Evolutionary conservation across 2,797 vertebrate genomes (phyloP).

Genomic region (Sandelia bainsii): DNA sequence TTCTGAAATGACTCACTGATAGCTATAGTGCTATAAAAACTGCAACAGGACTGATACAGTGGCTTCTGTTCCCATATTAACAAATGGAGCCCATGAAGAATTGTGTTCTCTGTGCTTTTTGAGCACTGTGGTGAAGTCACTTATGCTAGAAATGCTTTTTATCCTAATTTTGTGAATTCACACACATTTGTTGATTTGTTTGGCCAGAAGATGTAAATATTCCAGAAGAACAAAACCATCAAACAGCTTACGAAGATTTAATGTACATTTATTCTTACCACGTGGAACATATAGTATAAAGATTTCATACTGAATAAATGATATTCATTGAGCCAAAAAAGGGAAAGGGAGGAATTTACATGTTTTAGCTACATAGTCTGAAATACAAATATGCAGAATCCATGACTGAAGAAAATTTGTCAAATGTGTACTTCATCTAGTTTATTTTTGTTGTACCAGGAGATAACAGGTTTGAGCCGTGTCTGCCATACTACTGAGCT

Average conservation of each 20-base stretch:
- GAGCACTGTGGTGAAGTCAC: not conserved
- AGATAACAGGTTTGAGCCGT: constrained; percentile 84
- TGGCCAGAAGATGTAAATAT: constrained; percentile 5
- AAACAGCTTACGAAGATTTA: constrained; percentile 99
- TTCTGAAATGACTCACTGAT: not conserved
- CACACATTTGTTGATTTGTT: constrained; percentile 1
- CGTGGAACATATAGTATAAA: constrained; percentile 99
- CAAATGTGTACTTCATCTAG: constrained; percentile 97
- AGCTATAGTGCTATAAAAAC: not conserved
- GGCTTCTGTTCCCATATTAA: not conserved
- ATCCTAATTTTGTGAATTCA: not conserved
- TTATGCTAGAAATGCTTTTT: not conserved
- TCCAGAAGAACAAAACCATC: constrained; percentile 87
- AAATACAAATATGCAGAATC: constrained; percentile 99
- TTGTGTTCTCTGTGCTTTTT: not conserved
- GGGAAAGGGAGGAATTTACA: constrained; percentile 99
- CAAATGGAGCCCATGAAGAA: not conserved
- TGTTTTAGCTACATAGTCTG: constrained; percentile 99
- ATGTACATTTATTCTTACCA: constrained; percentile 99
- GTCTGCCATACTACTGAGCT: constrained; percentile 83
- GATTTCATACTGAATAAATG: constrained; percentile 99
- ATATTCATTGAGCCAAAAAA: constrained; percentile 99
- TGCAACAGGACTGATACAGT: not conserved
- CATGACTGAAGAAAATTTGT: constrained; percentile 95
- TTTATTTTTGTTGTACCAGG: constrained; percentile 88